These are phyloP conservation scores for Apis cerana DNA, from an alignment of 1,140 invertebrate genomes.

Conservation along the genomic window DNA sequence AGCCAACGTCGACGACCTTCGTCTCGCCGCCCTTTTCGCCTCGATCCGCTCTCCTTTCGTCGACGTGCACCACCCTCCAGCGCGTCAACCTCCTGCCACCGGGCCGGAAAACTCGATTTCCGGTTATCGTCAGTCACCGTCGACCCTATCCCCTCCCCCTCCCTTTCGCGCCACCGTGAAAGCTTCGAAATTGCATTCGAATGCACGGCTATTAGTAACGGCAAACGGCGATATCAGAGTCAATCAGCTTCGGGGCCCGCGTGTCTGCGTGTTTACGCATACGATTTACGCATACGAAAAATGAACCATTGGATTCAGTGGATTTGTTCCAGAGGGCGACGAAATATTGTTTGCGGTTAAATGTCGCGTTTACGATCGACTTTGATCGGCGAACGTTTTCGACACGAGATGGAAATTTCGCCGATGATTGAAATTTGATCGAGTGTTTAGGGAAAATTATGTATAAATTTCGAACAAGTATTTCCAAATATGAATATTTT, in stretches of 20 bases:
- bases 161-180: conserved; percentile 28
- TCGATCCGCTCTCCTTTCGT: conserved; percentile 45
- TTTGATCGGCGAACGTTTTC: background rate
- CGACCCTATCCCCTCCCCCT: background rate
- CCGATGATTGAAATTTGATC: too few species aligned
- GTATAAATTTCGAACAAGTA: too few species aligned
- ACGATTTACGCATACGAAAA: background rate
- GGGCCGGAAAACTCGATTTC: conserved; percentile 66
- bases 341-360: background rate
- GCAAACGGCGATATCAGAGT: conserved; percentile 39
- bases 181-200: conserved; percentile 66
- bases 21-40: background rate
- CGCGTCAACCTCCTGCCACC: conserved; percentile 27
- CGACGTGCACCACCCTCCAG: conserved; percentile 9
- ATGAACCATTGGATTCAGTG: background rate
- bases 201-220: conserved; percentile 51
- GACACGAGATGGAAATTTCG: background rate
- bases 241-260: conserved; percentile 2
- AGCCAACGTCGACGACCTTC: conserved; percentile 2
- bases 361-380: conserved; percentile 9
- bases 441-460: too few species aligned
- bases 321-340: background rate
- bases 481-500: too few species aligned
- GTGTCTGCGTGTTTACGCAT: background rate
- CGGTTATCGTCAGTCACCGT: conserved; percentile 64